Base-by-base conservation (phyloP, 1,140 invertebrate species). In the Drosophila obscura region DNA sequence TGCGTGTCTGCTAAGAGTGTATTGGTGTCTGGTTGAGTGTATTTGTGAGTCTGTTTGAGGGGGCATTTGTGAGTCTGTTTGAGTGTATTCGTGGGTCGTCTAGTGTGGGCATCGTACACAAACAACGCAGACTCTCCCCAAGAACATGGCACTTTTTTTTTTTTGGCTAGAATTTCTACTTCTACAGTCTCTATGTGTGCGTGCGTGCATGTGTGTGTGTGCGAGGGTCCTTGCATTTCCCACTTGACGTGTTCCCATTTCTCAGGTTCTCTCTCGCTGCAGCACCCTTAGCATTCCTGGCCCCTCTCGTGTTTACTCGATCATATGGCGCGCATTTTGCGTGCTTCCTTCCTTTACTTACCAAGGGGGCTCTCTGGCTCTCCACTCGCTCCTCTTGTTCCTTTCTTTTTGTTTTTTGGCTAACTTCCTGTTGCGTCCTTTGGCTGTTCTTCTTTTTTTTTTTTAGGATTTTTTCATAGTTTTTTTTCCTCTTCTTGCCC, bases 261-360 rank as follows among this genome's bases (percentile, higher is more conserved):
- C 66, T 74, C 69, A 61, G 81, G 74, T 57, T 48, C 73, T 28
- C n/a, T 71, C 51, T 77, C n/a, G 35, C 49, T 39, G 35, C 35
- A 39, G 35, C 35, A 39, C 43, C 56, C 55, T 24, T 48, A 58
- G 26, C 41, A 41, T 19, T 52, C 35, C 16, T 59, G 50, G 66
- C 51, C 57, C 68, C 53, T 63, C 28, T 80, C 35, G 35, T 39
- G 72, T 77, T 88, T 79, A 69, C 75, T 65, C 62, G 78, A 79
- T 87, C 83, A 87, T 87, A 87, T 87, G 83, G 83, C 79, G 83
- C 83, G 83, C 83, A 88, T 89, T 87, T 88, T 77, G 64, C 68
- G 72, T 87, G 79, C 80, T 84, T 83, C 80, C 59, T 67, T 82
- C 48, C 63, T 49, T 13, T 13, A 5, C 22, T 43, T 43, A 39